Base-by-base conservation (phyloP, 1,140 invertebrate genomes). In the Schlechtendalia chinensis region DNA sequence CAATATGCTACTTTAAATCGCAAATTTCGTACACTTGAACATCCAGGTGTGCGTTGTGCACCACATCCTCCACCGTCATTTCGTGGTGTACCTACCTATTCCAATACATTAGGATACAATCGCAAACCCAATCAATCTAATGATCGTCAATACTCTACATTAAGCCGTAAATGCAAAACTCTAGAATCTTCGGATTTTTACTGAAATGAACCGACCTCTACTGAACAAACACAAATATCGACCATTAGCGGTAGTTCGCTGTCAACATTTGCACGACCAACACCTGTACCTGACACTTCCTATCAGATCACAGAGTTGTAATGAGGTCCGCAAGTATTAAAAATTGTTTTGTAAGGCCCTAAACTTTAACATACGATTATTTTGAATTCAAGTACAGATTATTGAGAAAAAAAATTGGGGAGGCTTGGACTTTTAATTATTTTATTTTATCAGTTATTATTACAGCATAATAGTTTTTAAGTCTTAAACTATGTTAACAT, bases 131-230 rank as follows among this genome's bases (percentile, higher is more conserved):
- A 59, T 59, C 82, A 67, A 82, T 82, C 69, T 81, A 83, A 82
- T 85, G 87, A 82, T 85, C 86, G 87, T 63, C 87, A 88, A 84
- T 88, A 88, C 84, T 86, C 87, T 82, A 88, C 94, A 88, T 88
- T 96, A 86, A 95, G 93, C 90, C 95, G 95, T 88, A 93, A 95
- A 87, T 96, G 94, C 90, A 96, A 96, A 87, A 96, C 94, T 81
- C 88, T 96, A n/a, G 94, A 96, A 88, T 93, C 93, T 65, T 94
- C 91, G 84, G 94, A 96, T 88, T 96, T 96, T 87, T 96, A 96
- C 93, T 96, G 93, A 94, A 50, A 79, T 61, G 92, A 87, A 84
- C 86, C 87, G 86, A 87, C 87, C 87, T 86, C 87, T 86, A 81
- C 72, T 59, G 58, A 77, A 61, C 72, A 61, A 29, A 74, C 81